These are phyloP conservation scores for Anoplius nigerrimus DNA, from an alignment of 2,888 invertebrate genomes.

Conservation along the genomic window DNA sequence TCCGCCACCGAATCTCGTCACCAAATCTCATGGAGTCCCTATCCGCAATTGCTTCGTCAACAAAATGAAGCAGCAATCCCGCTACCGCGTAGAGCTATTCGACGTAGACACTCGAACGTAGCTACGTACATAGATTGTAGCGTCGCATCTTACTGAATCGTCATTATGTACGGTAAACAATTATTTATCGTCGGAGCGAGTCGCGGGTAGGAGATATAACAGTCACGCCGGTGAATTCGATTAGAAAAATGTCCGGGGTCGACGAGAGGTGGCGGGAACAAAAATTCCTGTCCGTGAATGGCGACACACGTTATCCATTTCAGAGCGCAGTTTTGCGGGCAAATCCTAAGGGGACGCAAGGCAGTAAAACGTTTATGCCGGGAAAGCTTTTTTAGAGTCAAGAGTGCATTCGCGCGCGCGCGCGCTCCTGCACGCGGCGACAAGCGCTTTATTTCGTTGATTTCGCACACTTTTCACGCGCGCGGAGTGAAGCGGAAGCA, in stretches of 20 bases:
- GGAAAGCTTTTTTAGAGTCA: conserved; percentile 47
- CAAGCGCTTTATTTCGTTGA: conserved; percentile 53
- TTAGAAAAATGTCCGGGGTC: conserved; percentile 1
- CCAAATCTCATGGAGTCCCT: no score
- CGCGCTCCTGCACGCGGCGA: conserved; percentile 32
- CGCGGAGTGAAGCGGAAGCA: conserved; percentile 9
- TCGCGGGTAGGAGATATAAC: neutral
- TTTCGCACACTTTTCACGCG: conserved; percentile 48
- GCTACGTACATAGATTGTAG: no score
- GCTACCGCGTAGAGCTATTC: neutral
- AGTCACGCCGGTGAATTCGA: neutral
- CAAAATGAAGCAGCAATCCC: neutral
- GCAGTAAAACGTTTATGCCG: conserved; percentile 41
- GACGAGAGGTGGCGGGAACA: conserved; percentile 39
- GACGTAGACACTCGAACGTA: no score
- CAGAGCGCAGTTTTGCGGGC: conserved; percentile 10
- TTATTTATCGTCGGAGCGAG: no score
- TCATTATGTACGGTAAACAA: no score
- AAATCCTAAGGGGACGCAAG: conserved; percentile 47
- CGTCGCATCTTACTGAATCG: no score
- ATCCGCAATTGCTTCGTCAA: no score
- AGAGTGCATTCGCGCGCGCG: conserved; percentile 8
- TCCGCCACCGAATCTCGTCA: conserved; percentile 3
- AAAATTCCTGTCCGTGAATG: conserved; percentile 40
- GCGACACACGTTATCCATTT: conserved; percentile 41